These are phyloP conservation scores for Cygnus buccinator DNA, from an alignment of 2,113 vertebrate genomes.

Conservation along the genomic window DNA sequence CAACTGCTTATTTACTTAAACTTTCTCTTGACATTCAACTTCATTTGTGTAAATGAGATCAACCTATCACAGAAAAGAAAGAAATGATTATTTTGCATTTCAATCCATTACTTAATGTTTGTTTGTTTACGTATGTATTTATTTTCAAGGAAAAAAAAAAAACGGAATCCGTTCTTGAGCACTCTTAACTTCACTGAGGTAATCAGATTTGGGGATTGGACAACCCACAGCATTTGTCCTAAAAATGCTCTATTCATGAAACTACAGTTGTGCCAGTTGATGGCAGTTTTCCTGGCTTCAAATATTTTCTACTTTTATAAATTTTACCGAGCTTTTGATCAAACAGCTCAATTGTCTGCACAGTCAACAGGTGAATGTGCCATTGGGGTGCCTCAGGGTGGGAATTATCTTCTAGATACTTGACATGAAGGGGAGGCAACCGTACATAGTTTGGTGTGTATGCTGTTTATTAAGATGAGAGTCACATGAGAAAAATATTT, in stretches of 20 bases:
- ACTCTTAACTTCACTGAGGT: background rate
- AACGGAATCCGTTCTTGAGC: background rate
- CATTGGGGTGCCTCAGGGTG: background rate
- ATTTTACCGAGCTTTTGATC: background rate
- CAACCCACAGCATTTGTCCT: background rate
- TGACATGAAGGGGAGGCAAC: background rate
- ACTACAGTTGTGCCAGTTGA: background rate
- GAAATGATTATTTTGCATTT: background rate
- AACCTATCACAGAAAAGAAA: background rate
- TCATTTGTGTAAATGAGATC: background rate
- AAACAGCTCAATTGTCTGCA: background rate
- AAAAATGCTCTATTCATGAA: background rate
- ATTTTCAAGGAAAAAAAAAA: background rate
- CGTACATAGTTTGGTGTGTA: background rate
- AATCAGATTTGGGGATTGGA: background rate
- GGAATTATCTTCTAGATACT: background rate
- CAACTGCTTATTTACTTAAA: background rate
- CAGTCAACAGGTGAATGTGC: background rate
- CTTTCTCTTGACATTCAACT: constrained; percentile 14
- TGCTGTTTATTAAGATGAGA: background rate
- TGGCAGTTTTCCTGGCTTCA: background rate
- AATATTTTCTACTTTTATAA: background rate
- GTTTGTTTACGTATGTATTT: background rate
- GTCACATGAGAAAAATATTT: background rate
- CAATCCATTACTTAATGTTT: background rate